phyloP scores from a whole-genome alignment of 64 coral and sea anemone genomes.

The Actinia equina region DNA sequence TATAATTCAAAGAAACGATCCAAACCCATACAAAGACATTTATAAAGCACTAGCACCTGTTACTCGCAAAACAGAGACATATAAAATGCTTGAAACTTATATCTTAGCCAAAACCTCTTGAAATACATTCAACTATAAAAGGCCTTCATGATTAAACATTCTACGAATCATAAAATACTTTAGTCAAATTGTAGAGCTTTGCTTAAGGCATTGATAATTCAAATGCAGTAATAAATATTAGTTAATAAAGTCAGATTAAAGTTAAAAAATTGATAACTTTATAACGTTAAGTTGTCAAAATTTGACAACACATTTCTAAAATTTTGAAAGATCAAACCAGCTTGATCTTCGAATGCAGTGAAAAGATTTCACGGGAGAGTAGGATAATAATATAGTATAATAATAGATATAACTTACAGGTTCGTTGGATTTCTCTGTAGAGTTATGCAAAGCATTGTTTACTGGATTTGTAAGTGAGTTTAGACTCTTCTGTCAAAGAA shows the following conservation, averaged over 20 bases:
- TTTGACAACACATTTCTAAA: neutral
- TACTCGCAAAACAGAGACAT: too few relatives aligned
- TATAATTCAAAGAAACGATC: too few relatives aligned
- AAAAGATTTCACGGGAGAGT: neutral
- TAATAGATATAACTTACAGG: neutral
- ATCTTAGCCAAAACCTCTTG: too few relatives aligned
- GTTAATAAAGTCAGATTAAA: neutral
- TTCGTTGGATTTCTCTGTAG: neutral
- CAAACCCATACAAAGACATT: too few relatives aligned
- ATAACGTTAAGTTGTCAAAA: neutral
- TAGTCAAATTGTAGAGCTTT: neutral
- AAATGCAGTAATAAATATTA: neutral
- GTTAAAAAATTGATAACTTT: neutral
- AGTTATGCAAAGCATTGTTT: neutral
- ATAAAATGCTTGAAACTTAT: too few relatives aligned
- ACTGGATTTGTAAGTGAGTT: neutral
- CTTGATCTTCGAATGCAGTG: neutral
- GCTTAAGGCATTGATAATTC: neutral
- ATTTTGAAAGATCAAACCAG: neutral
- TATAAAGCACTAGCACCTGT: too few relatives aligned
- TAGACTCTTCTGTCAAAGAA: neutral
- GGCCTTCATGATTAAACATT: neutral
- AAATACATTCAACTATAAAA: neutral
- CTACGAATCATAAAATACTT: neutral
- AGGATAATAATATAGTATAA: neutral